These are phyloP conservation scores for Drosophila pseudotakahashii DNA, from an alignment of 2,888 invertebrate species.

Conservation along the genomic window DNA sequence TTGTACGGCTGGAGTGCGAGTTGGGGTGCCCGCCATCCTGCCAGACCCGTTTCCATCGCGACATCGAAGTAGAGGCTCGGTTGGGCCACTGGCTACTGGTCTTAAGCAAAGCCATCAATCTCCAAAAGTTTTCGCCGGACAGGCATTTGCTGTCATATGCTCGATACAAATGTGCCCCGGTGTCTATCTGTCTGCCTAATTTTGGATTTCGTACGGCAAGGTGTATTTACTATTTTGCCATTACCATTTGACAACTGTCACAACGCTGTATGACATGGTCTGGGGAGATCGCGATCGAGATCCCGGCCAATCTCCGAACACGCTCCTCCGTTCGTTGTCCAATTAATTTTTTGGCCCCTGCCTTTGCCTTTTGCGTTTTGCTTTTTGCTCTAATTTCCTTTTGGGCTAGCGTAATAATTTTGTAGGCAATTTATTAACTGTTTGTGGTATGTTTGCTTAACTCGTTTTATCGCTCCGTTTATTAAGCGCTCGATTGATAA, in stretches of 20 bases:
- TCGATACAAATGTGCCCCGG: conserved; percentile 47
- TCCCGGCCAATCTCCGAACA: conserved; percentile 26
- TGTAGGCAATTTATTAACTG: conserved; percentile 76
- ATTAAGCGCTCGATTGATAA: conserved; percentile 72
- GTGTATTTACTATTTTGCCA: conserved; percentile 58
- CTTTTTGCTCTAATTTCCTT: conserved; percentile 20
- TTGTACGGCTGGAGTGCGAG: conserved; percentile 50
- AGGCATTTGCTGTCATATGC: conserved; percentile 67
- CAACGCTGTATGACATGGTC: conserved; percentile 75
- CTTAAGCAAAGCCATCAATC: conserved; percentile 78
- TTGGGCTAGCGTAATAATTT: conserved; percentile 75
- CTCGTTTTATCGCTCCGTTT: conserved; percentile 74
- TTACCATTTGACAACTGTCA: conserved; percentile 75
- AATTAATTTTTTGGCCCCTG: conserved; percentile 38
- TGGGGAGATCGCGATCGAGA: conserved; percentile 14
- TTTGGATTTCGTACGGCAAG: conserved; percentile 50
- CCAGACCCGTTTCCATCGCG: conserved; percentile 70
- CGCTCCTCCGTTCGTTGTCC: conserved; percentile 36
- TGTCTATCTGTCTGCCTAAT: conserved; percentile 53
- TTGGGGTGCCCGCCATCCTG: conserved; percentile 57
- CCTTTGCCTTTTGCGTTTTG: not conserved
- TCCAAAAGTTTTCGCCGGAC: conserved; percentile 47
- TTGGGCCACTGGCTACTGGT: conserved; percentile 69
- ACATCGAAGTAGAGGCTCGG: conserved; percentile 23
- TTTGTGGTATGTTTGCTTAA: conserved; percentile 55